Base-by-base conservation (phyloP, 2,888 invertebrate genomes). In the Cylloceria caligata region DNA sequence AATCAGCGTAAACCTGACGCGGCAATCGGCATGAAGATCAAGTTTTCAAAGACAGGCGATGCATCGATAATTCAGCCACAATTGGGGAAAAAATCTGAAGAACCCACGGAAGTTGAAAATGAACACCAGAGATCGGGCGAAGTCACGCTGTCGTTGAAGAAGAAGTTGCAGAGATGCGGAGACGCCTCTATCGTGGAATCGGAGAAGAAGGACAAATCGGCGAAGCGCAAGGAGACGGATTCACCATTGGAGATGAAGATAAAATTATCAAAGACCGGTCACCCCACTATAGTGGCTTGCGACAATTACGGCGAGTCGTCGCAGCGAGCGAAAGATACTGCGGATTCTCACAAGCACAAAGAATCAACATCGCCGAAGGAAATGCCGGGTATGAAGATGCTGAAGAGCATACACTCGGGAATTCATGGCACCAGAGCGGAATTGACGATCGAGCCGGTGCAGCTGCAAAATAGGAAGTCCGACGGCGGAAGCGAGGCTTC, bases 191-290 rank as follows among this genome's bases (percentile, higher is more conserved):
- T 84, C 42, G 83, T 86, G 9, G 90, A 88, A 3, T 49, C 84
- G 3, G 90, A 89, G 9, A 87, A 81, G 21, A 90, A 86, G 64
- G 89, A 90, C n/a, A 87, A 87, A 27, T 81, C 87, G 3, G 86
- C 84, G 34, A 87, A 85, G 24, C 85, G 83, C 19, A 86, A 86
- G 77, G 86, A 88, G 30, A 79, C 80, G 82, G 88, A 82, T 82
- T 82, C 47, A 84, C 87, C 60, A 34, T 55, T 19, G 84, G 91
- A 91, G 71, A 91, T 92, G 90, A 92, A 91, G 80, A 91, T 91
- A 6, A 91, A 91, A 80, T 69, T 91, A 16, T 91, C 91, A 3
- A 92, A 91, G 80, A 91, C 89, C 9, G 92, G 91, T 13, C 91
- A 92, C 85, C 89, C 91, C 4, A 91, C 90, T 3, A 92, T 92